Percentiles rank a stretch among this genome's conserved stretches.
Conservation (phyloP, 1,140 invertebrate genomes). For the Protaetia brevitarsis region DNA sequence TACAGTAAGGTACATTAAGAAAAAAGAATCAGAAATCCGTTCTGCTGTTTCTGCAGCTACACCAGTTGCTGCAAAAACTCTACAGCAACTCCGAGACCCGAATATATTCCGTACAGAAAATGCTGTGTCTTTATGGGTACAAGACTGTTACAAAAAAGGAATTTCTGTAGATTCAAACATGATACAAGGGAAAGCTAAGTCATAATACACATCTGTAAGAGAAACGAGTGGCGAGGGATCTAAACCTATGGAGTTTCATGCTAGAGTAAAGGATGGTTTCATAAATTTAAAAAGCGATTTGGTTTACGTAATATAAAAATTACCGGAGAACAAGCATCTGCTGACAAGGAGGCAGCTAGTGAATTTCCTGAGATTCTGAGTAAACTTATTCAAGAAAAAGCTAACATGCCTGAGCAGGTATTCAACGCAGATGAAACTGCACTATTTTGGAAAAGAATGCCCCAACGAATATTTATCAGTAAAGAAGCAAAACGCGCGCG, state of each 20-base stretch:
- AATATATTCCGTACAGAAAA: background rate
- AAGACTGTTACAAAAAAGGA: background rate
- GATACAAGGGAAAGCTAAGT: background rate
- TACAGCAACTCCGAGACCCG: background rate
- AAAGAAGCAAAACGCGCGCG: background rate
- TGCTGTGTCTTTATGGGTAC: background rate
- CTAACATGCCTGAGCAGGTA: background rate
- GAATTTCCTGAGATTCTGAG: background rate
- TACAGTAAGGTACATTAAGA: background rate
- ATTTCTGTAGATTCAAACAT: background rate
- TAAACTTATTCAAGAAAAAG: background rate
- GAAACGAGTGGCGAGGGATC: background rate
- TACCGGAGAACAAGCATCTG: background rate
- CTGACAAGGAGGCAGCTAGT: background rate
- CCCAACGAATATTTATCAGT: background rate
- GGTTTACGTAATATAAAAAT: background rate
- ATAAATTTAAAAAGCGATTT: background rate
- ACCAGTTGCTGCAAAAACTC: background rate
- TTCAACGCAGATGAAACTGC: background rate
- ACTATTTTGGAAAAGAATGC: background rate
- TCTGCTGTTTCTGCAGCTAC: background rate
- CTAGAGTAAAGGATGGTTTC: background rate
- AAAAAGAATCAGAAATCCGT: background rate
- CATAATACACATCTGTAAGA: background rate
- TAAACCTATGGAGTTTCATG: background rate